Evolutionary conservation across 2,113 vertebrate genomes (phyloP).

Genomic region (Phalacrocorax brasilianus): DNA sequence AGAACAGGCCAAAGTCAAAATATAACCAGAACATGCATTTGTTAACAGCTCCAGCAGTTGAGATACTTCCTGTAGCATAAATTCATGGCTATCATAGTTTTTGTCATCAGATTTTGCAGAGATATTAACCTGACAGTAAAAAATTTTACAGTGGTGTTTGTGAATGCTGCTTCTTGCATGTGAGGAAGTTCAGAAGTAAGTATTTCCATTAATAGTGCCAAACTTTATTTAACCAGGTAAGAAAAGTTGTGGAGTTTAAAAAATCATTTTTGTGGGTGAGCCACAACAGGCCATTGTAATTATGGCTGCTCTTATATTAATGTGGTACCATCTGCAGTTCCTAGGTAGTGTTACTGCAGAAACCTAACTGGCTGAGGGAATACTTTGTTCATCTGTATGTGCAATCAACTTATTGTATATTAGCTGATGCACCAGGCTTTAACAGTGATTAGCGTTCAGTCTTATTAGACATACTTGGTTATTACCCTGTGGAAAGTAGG

Average conservation of each 20-base stretch:
- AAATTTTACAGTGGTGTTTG: background rate
- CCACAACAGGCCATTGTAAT: background rate
- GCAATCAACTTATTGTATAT: background rate
- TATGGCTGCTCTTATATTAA: background rate
- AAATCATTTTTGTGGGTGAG: background rate
- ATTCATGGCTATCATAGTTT: background rate
- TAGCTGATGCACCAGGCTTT: background rate
- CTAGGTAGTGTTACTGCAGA: background rate
- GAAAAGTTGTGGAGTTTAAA: background rate
- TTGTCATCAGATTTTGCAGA: background rate
- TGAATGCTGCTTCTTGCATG: background rate
- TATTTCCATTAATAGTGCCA: slow-evolving; percentile 18
- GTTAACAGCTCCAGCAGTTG: background rate
- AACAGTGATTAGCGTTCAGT: background rate
- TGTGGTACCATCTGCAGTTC: background rate
- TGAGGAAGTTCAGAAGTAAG: background rate
- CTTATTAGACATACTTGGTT: background rate
- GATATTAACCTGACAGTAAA: background rate
- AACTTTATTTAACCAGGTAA: background rate
- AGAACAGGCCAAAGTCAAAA: slow-evolving; percentile 11
- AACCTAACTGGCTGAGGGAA: background rate
- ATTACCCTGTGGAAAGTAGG: background rate
- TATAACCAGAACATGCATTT: background rate
- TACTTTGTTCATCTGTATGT: background rate
- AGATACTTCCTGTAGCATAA: background rate